Conservation (phyloP, 2,113 vertebrate species). For the Callipepla californica region DNA sequence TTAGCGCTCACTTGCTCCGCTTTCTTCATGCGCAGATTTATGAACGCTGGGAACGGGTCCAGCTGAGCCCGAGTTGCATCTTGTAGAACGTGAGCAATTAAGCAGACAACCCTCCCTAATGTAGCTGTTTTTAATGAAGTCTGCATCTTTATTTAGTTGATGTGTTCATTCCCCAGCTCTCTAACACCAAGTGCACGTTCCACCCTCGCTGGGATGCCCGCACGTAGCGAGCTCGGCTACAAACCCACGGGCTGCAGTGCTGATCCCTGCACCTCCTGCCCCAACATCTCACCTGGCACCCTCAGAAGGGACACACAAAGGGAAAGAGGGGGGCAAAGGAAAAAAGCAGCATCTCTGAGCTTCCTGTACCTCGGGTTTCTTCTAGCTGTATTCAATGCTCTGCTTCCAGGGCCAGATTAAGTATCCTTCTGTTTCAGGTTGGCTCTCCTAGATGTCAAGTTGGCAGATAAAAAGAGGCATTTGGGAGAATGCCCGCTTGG, state of each 20-base stretch:
- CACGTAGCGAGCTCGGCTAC: accelerated
- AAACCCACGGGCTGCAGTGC: not conserved
- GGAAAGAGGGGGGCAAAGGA: not conserved
- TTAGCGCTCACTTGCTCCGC: constrained; percentile 5
- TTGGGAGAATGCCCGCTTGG: not conserved
- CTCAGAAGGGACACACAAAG: not conserved
- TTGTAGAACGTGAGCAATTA: constrained; percentile 11
- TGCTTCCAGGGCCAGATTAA: not conserved
- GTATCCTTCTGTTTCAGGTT: constrained; percentile 19
- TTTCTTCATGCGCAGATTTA: constrained; percentile 51
- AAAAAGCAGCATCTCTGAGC: not conserved
- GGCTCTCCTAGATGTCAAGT: not conserved
- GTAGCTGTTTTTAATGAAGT: not conserved
- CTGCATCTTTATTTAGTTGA: not conserved
- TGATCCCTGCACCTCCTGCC: not conserved
- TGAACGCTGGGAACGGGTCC: constrained; percentile 42
- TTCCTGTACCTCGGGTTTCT: not conserved
- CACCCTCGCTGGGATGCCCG: not conserved
- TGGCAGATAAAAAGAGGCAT: constrained; percentile 3
- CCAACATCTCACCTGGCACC: not conserved
- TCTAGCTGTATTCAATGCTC: not conserved
- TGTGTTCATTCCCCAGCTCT: not conserved
- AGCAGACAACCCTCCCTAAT: not conserved
- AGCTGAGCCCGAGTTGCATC: constrained; percentile 30
- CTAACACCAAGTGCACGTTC: not conserved